A percentile compares a stretch with the other conserved stretches of the same genome.
Conservation (phyloP, 2,113 vertebrate species). For the Xenopus laevis region DNA sequence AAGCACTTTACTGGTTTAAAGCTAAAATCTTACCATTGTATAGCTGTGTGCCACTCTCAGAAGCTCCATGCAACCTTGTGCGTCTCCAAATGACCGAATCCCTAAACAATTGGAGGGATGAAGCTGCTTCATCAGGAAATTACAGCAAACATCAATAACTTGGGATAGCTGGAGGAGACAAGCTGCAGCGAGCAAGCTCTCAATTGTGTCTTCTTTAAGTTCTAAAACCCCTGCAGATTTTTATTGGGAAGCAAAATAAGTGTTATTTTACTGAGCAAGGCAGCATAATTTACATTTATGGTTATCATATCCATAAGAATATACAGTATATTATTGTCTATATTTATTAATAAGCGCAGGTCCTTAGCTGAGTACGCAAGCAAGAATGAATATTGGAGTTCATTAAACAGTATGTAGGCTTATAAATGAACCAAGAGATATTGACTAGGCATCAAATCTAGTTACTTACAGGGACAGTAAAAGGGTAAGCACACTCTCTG, state of each 20-base stretch:
- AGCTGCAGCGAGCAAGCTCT: constrained; percentile 88
- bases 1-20: no score
- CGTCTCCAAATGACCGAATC: constrained; percentile 91
- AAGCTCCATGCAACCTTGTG: constrained; percentile 88
- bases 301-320: neutral
- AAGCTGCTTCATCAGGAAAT: constrained; percentile 94
- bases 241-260: neutral
- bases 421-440: neutral
- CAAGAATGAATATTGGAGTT: neutral
- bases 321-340: neutral
- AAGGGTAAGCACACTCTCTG: no score
- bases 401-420: neutral
- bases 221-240: constrained; percentile 80
- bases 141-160: constrained; percentile 94
- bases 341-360: neutral
- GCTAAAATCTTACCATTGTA: constrained; percentile 78
- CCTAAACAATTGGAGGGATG: constrained; percentile 96
- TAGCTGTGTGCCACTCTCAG: constrained; percentile 91
- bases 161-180: constrained; percentile 93
- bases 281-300: neutral
- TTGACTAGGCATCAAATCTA: neutral
- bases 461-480: neutral
- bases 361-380: neutral
- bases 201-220: constrained; percentile 92
- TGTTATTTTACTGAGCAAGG: neutral